A percentile compares a stretch with the other conserved stretches of the same genome.
phyloP scores from a whole-genome alignment of 2,113 vertebrate species.

The Pipra filicauda region DNA sequence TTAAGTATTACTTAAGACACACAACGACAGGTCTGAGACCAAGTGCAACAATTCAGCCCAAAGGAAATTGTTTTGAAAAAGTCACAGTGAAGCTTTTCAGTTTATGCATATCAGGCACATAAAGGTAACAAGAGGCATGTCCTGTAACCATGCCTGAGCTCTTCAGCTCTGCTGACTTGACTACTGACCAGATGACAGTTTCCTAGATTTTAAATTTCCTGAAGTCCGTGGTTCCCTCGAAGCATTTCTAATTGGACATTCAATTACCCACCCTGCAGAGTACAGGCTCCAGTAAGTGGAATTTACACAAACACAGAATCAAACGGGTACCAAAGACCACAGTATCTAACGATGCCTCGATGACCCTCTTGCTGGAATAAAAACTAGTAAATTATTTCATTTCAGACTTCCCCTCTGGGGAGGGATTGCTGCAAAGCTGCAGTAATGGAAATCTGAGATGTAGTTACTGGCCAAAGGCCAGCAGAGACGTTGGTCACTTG shows the following conservation, averaged over 20 bases:
- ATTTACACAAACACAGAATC: background rate
- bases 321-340: background rate
- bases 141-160: background rate
- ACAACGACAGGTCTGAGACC: background rate
- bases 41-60: background rate
- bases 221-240: background rate
- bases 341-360: background rate
- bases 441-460: constrained; percentile 19
- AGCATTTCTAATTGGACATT: background rate
- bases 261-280: background rate
- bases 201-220: background rate
- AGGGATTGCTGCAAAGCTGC: background rate
- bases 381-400: background rate
- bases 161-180: background rate
- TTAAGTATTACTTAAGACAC: background rate
- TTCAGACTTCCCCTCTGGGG: background rate
- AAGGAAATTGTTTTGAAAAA: background rate
- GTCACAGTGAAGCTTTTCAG: background rate
- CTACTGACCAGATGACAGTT: background rate
- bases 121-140: background rate
- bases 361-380: background rate
- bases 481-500: background rate
- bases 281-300: background rate
- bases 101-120: background rate
- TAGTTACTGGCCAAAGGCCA: background rate